Conservation (phyloP, 2,888 invertebrate species). For the Drosophila yooni region DNA sequence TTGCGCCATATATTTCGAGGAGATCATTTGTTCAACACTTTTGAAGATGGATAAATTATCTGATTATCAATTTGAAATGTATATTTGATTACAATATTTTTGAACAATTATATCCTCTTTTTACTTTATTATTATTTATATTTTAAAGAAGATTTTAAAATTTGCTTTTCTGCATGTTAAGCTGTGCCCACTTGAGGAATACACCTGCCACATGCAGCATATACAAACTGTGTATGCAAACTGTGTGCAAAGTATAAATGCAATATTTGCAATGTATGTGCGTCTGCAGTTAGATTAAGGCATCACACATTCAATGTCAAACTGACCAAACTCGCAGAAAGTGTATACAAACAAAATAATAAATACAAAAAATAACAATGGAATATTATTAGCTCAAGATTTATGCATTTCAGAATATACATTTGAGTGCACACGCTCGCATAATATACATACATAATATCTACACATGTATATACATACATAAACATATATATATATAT, state of each 20-base stretch:
- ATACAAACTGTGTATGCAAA: no score
- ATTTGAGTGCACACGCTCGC: conserved; percentile 6
- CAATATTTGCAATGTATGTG: not conserved
- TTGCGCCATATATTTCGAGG: no score
- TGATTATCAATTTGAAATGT: no score
- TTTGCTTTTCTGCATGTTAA: no score
- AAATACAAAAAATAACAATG: not conserved
- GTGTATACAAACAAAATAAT: conserved; percentile 2
- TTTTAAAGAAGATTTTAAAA: no score
- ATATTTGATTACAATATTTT: no score
- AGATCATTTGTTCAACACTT: no score
- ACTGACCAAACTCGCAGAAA: not conserved
- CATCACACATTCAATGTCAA: not conserved
- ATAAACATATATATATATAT: not conserved
- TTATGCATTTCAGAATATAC: conserved; percentile 51
- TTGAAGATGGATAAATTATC: no score
- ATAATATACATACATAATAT: not conserved
- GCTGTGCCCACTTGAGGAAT: no score
- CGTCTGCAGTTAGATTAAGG: not conserved
- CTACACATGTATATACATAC: conserved; percentile 8
- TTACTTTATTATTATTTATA: no score
- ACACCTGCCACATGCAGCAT: no score
- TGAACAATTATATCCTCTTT: no score
- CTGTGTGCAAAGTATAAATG: not conserved
- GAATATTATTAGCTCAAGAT: conserved; percentile 63